These are phyloP conservation scores for Mustelus asterias DNA, from an alignment of 2,113 vertebrate species.

Conservation along the genomic window DNA sequence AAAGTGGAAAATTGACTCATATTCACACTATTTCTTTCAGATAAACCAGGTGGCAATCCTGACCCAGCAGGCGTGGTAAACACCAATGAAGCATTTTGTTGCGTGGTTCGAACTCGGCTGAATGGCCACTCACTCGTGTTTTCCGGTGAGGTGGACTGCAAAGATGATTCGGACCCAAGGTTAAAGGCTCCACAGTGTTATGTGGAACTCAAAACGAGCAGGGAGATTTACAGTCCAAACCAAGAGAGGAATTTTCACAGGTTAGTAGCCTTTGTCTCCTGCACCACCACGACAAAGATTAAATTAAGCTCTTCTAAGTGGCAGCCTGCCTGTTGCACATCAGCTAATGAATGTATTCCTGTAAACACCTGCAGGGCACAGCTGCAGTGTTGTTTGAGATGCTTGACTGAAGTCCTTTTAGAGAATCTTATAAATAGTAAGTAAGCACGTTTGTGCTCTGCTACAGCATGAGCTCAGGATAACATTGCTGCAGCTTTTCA, in stretches of 20 bases:
- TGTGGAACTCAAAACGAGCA: slow-evolving; percentile 80
- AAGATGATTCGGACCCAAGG: slow-evolving; percentile 54
- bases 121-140: slow-evolving; percentile 72
- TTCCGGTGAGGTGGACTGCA: slow-evolving; percentile 82
- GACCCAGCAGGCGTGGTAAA: slow-evolving; percentile 71
- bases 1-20: neutral
- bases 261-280: slow-evolving; percentile 48
- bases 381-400: neutral
- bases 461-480: neutral
- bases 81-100: slow-evolving; percentile 85
- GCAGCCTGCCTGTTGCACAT: neutral
- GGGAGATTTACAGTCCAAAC: slow-evolving; percentile 72
- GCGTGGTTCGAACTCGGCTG: slow-evolving; percentile 75
- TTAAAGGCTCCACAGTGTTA: slow-evolving; percentile 68
- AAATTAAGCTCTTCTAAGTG: neutral
- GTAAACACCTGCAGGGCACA: neutral
- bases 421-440: neutral
- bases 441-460: neutral
- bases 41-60: slow-evolving; percentile 56
- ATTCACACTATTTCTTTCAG: slow-evolving; percentile 47
- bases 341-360: neutral
- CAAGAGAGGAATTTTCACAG: slow-evolving; percentile 78
- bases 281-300: too few relatives aligned
- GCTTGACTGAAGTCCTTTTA: neutral
- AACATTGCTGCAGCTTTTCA: neutral